Evolutionary conservation across 2,797 vertebrate genomes (phyloP).

Genomic region (Spizella passerina): DNA sequence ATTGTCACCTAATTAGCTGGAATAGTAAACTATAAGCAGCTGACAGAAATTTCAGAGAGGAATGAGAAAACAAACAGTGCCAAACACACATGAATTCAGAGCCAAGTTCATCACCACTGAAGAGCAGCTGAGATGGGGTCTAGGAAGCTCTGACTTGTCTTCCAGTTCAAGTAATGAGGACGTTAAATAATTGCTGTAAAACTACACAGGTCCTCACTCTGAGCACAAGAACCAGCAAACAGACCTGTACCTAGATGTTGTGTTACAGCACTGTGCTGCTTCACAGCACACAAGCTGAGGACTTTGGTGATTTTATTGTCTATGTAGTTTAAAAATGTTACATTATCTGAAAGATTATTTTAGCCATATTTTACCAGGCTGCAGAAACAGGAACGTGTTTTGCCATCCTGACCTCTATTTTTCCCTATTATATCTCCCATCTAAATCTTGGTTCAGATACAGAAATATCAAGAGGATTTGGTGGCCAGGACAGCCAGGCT

Average conservation of each 20-base stretch:
- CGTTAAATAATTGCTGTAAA: not conserved
- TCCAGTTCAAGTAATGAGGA: not conserved
- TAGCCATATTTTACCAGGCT: not conserved
- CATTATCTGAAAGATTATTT: not conserved
- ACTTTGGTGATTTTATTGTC: not conserved
- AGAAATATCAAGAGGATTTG: not conserved
- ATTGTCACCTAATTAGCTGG: constrained; percentile 12
- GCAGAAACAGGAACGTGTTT: not conserved
- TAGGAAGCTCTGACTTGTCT: not conserved
- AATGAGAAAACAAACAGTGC: not conserved
- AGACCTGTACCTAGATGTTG: not conserved
- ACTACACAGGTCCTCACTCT: not conserved
- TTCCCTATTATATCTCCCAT: not conserved
- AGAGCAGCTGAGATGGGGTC: not conserved
- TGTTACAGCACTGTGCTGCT: not conserved
- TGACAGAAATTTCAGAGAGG: not conserved
- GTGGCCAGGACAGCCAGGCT: not conserved
- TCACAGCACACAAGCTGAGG: not conserved
- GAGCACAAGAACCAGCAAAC: not conserved
- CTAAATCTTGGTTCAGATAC: not conserved
- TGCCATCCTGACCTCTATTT: not conserved
- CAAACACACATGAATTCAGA: not conserved
- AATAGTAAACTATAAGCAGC: not conserved
- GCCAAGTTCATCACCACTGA: not conserved
- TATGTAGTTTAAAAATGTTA: not conserved